These are phyloP conservation scores for Fistularia commersonii DNA, from an alignment of 2,797 vertebrate genomes.

Conservation along the genomic window DNA sequence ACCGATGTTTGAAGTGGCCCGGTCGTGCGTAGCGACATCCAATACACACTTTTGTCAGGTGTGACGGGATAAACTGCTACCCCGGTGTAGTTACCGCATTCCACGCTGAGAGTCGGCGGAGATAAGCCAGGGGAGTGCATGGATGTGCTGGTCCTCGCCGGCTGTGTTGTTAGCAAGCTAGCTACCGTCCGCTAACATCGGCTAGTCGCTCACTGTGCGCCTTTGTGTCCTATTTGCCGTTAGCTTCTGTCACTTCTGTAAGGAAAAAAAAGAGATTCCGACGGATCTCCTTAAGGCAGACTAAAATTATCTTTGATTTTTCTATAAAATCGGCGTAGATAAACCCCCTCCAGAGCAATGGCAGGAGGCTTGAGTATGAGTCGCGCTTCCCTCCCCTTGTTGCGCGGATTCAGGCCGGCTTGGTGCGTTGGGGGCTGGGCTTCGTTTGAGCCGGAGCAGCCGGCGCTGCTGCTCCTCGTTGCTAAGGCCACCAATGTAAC, in stretches of 20 bases:
- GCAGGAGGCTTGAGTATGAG: conserved; percentile 29
- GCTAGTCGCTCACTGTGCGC: conserved; percentile 43
- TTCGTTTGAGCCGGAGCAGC: conserved; percentile 33
- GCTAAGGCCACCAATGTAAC: conserved; percentile 16
- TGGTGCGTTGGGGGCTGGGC: conserved; percentile 67
- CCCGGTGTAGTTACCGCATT: conserved; percentile 7
- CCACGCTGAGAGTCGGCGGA: conserved; percentile 20
- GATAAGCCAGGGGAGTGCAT: conserved; percentile 33
- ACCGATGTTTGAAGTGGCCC: conserved; percentile 1
- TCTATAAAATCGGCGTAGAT: conserved; percentile 17
- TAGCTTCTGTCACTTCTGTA: conserved; percentile 18
- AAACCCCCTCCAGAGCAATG: conserved; percentile 18
- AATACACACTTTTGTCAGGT: conserved; percentile 2
- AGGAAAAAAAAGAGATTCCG: no score
- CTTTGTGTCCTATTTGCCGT: conserved; percentile 52
- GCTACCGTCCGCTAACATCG: conserved; percentile 43
- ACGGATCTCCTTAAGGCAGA: neutral
- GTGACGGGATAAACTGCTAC: conserved; percentile 5
- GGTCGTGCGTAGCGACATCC: conserved; percentile 28
- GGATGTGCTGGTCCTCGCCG: conserved; percentile 48
- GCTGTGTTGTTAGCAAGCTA: conserved; percentile 62
- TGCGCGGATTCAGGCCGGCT: conserved; percentile 60
- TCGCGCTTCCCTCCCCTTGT: conserved; percentile 56
- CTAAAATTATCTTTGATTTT: neutral
- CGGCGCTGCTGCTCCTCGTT: conserved; percentile 45